Percentiles rank a stretch among this genome's conserved stretches.
Conservation (phyloP, 2,888 invertebrate genomes). For the Labia minor region DNA sequence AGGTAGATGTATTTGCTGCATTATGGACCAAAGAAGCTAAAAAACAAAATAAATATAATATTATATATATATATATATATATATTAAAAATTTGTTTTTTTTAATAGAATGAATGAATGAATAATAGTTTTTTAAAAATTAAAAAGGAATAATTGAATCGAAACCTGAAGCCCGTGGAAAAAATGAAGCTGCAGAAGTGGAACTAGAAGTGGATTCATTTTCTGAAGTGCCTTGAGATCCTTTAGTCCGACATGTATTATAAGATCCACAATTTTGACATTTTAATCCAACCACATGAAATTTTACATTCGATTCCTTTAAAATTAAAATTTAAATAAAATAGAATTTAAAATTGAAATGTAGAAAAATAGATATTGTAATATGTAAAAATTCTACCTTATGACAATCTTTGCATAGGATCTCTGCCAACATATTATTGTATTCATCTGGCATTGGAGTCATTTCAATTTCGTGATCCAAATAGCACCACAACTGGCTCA, state of each 20-base stretch:
- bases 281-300: slow-evolving; percentile 84
- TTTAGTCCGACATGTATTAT: slow-evolving; percentile 75
- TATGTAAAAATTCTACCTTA: slow-evolving; percentile 45
- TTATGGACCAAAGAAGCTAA: too few relatives aligned
- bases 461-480: slow-evolving; percentile 70
- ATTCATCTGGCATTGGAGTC: slow-evolving; percentile 76
- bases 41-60: too few relatives aligned
- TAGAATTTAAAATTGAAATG: slow-evolving; percentile 17
- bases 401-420: slow-evolving; percentile 88
- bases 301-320: slow-evolving; percentile 64
- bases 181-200: not conserved
- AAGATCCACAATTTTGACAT: slow-evolving; percentile 77
- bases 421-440: slow-evolving; percentile 64
- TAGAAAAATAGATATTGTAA: slow-evolving; percentile 17
- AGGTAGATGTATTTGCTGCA: too few relatives aligned
- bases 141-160: not conserved
- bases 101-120: not conserved
- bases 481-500: slow-evolving; percentile 72
- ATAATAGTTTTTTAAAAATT: not conserved
- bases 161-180: not conserved
- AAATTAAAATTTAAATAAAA: too few relatives aligned
- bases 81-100: not conserved
- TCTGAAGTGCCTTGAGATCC: slow-evolving; percentile 39
- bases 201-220: not conserved
- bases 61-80: too few relatives aligned